Base-by-base conservation (phyloP, 2,888 invertebrate genomes). In the Thysanoteuthis rhombus region DNA sequence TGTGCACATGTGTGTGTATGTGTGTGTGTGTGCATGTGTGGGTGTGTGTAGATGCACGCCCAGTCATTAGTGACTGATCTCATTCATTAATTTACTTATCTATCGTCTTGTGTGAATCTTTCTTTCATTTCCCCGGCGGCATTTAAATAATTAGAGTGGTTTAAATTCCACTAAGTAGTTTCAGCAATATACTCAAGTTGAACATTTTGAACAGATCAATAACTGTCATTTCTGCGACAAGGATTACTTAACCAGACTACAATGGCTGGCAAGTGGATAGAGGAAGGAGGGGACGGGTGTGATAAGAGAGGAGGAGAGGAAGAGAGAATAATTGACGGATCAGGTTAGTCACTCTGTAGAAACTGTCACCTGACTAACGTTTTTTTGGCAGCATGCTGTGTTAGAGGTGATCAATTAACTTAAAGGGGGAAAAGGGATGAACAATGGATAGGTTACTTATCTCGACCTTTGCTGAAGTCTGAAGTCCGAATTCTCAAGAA, bases 61-160 rank as follows among this genome's bases (percentile, higher is more conserved):
- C n/a, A n/a, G 19, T 75, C n/a, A 75, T 75, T 75, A 75, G n/a
- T 32, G n/a, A 75, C 32, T n/a, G 6, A 75, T 75, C 75, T n/a
- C 75, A 75, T n/a, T 75, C 75, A 75, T 75, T 75, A 75, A 75
- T 75, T 75, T 75, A 75, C n/a, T 75, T 75, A 75, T 75, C 75
- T 75, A n/a, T 75, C 75, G 32, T n/a, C 75, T 75, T 75, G 75
- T 32, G 75, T 75, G n/a, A 75, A n/a, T 75, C 32, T n/a, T 75
- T 75, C 32, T 75, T 58, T 75, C 19, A 75, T n/a, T 52, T 75
- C 32, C n/a, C 75, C 75, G 8, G n/a, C n/a, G 75, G 75, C 32
- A 75, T 75, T n/a, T 75, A 12, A 75, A 75, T 75, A 75, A 75
- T 75, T 75, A 75, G 75, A 75, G 32, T n/a, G 10, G 75, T 75